Evolutionary conservation across 1,140 invertebrate genomes (phyloP).

Genomic region (Drosophila paulistorum): DNA sequence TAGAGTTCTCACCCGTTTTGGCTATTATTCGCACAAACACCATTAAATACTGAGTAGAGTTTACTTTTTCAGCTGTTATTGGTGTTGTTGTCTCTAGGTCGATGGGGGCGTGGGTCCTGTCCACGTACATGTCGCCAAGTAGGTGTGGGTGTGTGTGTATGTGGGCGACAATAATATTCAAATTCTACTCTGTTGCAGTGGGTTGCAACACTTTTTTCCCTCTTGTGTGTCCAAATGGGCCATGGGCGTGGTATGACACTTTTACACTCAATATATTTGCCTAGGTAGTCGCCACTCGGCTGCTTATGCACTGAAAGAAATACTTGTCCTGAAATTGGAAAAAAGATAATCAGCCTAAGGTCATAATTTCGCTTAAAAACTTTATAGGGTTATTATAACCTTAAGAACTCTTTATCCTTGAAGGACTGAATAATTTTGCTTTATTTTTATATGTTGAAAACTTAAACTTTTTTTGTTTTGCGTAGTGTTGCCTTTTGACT

Average conservation of each 20-base stretch:
- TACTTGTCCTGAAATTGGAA: background rate
- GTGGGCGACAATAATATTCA: conserved; percentile 78
- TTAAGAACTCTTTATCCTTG: too few species aligned
- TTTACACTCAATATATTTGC: conserved; percentile 70
- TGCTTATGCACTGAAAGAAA: conserved; percentile 23
- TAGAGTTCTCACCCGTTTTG: conserved; percentile 31
- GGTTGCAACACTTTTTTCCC: conserved; percentile 18
- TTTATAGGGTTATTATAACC: too few species aligned
- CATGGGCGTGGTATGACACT: conserved; percentile 65
- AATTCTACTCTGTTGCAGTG: conserved; percentile 62
- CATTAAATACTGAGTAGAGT: conserved; percentile 72
- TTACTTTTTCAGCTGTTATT: conserved; percentile 31
- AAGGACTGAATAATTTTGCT: too few species aligned
- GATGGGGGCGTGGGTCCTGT: conserved; percentile 38
- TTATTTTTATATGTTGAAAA: background rate
- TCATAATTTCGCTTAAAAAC: too few species aligned
- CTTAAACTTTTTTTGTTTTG: conserved; percentile 33
- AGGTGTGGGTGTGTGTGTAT: conserved; percentile 34
- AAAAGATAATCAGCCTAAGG: background rate
- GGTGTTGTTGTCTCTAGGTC: conserved; percentile 38
- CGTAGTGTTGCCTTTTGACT: conserved; percentile 45
- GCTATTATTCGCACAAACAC: conserved; percentile 76
- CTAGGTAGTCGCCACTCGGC: conserved; percentile 56
- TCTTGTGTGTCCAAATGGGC: conserved; percentile 25
- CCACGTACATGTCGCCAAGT: conserved; percentile 47